These are phyloP conservation scores for Limosa lapponica DNA, from an alignment of 2,797 vertebrate species.

Conservation along the genomic window DNA sequence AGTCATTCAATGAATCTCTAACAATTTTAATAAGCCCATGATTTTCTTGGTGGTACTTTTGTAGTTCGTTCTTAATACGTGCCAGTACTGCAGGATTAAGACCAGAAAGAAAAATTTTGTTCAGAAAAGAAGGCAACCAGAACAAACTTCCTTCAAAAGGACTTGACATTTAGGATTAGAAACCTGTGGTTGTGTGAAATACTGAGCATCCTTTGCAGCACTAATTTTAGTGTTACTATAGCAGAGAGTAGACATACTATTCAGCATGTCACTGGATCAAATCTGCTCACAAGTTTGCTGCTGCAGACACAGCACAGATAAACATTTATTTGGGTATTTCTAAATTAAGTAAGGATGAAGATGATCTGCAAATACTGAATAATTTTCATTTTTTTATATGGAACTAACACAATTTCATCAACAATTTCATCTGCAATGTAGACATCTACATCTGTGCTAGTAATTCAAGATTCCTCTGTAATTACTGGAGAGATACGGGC, in stretches of 20 bases:
- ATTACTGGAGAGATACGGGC: accelerated
- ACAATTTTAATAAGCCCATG: constrained; percentile 79
- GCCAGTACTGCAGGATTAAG: constrained; percentile 83
- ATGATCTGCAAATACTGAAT: neutral
- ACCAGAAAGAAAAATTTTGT: neutral
- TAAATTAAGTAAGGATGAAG: neutral
- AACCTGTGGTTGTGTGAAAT: neutral
- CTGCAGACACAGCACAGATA: neutral
- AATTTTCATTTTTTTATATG: neutral
- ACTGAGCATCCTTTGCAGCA: neutral
- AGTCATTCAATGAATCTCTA: constrained; percentile 79
- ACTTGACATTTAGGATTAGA: neutral
- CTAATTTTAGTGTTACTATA: neutral
- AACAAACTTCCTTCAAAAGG: neutral
- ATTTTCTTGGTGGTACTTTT: constrained; percentile 81
- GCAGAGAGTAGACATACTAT: neutral
- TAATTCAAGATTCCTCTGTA: neutral
- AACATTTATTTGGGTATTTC: neutral
- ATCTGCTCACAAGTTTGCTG: neutral
- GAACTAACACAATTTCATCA: neutral
- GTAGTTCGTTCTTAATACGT: constrained; percentile 81
- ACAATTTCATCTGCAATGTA: neutral
- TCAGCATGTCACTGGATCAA: neutral
- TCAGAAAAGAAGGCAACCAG: neutral
- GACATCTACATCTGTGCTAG: neutral